These are phyloP conservation scores for Aradus depressus DNA, from an alignment of 2,888 invertebrate genomes.

Conservation along the genomic window DNA sequence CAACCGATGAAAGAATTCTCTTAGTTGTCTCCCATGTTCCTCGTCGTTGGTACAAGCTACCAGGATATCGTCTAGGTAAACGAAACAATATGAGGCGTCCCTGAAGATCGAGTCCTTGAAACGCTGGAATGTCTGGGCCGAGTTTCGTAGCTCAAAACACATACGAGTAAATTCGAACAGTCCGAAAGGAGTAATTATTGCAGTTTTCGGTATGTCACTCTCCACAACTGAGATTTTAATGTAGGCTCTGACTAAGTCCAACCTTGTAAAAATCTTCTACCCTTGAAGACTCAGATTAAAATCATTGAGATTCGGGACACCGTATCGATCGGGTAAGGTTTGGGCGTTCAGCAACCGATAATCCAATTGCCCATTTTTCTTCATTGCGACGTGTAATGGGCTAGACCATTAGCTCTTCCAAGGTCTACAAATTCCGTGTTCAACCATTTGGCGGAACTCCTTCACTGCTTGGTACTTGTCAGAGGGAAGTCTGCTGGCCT, in stretches of 20 bases:
- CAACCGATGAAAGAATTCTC: background rate
- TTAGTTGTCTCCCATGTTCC: constrained; percentile 5
- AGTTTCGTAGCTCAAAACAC: constrained; percentile 24
- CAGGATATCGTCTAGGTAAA: constrained; percentile 30
- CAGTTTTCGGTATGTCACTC: constrained; percentile 31
- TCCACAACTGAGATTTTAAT: constrained; percentile 29
- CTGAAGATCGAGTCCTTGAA: constrained; percentile 28
- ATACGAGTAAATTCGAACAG: constrained; percentile 25
- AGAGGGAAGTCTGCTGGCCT: too few relatives aligned
- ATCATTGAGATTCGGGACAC: constrained; percentile 33
- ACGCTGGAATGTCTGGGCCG: constrained; percentile 30
- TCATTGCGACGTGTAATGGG: too few relatives aligned
- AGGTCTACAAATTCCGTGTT: too few relatives aligned
- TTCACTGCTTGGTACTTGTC: too few relatives aligned
- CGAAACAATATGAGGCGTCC: constrained; percentile 25
- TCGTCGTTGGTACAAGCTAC: constrained; percentile 23
- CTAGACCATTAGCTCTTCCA: too few relatives aligned
- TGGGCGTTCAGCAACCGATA: too few relatives aligned
- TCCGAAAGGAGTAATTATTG: constrained; percentile 29
- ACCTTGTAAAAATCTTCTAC: constrained; percentile 31
- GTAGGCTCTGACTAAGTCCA: constrained; percentile 35
- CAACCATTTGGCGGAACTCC: too few relatives aligned
- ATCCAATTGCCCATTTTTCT: too few relatives aligned
- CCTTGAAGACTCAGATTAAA: constrained; percentile 29
- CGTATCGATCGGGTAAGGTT: constrained; percentile 33